Base-by-base conservation (phyloP, 2,113 vertebrate species). In the Antechinus flavipes region DNA sequence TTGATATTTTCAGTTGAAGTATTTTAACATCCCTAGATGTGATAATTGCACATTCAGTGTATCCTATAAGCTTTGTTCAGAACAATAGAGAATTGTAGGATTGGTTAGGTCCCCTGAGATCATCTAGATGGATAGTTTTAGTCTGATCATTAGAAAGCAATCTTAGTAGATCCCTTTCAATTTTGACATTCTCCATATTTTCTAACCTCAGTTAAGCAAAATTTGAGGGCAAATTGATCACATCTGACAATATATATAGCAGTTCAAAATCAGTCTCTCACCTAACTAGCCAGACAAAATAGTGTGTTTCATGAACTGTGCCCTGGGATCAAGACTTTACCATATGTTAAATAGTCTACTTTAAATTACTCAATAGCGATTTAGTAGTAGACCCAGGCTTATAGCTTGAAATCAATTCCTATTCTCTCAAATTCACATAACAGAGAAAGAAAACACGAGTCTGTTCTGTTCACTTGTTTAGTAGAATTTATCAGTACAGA, bases 361-460 rank as follows among this genome's bases (percentile, higher is more conserved):
- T 84, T 42, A 84, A 84, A 84, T 84, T 84, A 84, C 22, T 84
- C 5, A 84, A 5, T 76, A n/a, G 35, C n/a, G 19, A n/a, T 42
- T 76, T n/a, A 76, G 68, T 84, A 0, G 1, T 22, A 42, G n/a
- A 42, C 16, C 6, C 35, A 42, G 68, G 30, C 30, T 68, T 35
- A 76, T n/a, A 76, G 35, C 14, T 1, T n/a, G 61, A 35, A n/a
- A 1, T 42, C 42, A 42, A 42, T 91, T 90, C 90, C 96, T 61
- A 84, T 26, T 19, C n/a, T 19, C 49, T 91, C 16, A 2, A 90
- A 30, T 94, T 93, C 91, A 91, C 91, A 49, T 56, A 94, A 97
- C 26, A 2, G 26, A 92, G 55, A 96, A 90, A 90, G 96, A 96
- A 90, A 84, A 42, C n/a, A 61, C 47, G 52, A 92, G 92, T 94